These are phyloP conservation scores for Paradisaea rubra DNA, from an alignment of 2,113 vertebrate genomes.

Conservation along the genomic window DNA sequence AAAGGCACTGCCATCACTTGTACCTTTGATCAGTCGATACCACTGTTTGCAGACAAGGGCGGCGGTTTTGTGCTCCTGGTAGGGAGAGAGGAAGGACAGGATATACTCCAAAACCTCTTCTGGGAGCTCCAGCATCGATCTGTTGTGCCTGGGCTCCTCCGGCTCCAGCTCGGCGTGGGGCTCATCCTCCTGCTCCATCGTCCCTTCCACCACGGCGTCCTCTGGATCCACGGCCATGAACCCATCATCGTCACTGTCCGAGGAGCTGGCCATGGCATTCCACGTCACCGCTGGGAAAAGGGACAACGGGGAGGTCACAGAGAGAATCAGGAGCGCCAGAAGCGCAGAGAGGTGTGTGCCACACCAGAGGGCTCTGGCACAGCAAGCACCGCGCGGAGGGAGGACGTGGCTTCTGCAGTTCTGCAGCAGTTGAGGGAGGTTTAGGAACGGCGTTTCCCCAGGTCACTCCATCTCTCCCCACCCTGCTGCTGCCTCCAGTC, in stretches of 20 bases:
- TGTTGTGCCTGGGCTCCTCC: slow-evolving; percentile 57
- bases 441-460: neutral
- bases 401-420: fast-evolving
- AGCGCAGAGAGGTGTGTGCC: fast-evolving
- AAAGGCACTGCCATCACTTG: neutral
- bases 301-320: neutral
- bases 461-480: neutral
- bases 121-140: slow-evolving; percentile 88
- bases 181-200: slow-evolving; percentile 73
- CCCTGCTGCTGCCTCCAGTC: neutral
- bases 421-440: fast-evolving
- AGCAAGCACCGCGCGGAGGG: fast-evolving
- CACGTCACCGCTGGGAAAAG: slow-evolving; percentile 51
- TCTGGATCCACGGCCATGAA: slow-evolving; percentile 93
- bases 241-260: slow-evolving; percentile 88
- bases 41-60: slow-evolving; percentile 98
- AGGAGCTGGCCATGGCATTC: slow-evolving; percentile 89
- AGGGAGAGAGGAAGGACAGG: slow-evolving; percentile 94
- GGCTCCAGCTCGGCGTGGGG: slow-evolving; percentile 58
- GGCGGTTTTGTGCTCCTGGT: slow-evolving; percentile 97
- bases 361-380: neutral
- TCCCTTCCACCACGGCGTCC: slow-evolving; percentile 70
- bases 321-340: neutral
- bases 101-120: slow-evolving; percentile 97
- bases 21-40: slow-evolving; percentile 99